These are phyloP conservation scores for Sphinx pinastri DNA, from an alignment of 2,888 invertebrate species.

Conservation along the genomic window DNA sequence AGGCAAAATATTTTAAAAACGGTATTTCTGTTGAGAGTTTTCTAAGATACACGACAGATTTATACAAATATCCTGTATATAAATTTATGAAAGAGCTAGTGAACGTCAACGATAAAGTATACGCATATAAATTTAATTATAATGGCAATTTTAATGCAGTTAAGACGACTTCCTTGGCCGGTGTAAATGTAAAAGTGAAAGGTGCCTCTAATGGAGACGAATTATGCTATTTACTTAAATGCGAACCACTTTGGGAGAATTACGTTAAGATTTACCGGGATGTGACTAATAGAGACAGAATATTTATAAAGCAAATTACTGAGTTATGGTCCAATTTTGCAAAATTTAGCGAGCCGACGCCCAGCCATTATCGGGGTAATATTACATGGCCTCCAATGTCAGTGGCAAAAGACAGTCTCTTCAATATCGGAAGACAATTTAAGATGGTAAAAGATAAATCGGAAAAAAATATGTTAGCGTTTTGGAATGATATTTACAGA, in stretches of 20 bases:
- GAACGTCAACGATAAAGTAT: slow-evolving; percentile 51
- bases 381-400: slow-evolving; percentile 63
- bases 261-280: slow-evolving; percentile 58
- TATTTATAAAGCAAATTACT: slow-evolving; percentile 66
- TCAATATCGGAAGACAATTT: slow-evolving; percentile 55
- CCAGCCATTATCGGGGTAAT: slow-evolving; percentile 43
- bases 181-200: slow-evolving; percentile 52
- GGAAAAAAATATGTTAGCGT: slow-evolving; percentile 59
- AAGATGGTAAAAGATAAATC: slow-evolving; percentile 48
- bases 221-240: slow-evolving; percentile 75
- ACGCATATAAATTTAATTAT: slow-evolving; percentile 78
- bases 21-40: slow-evolving; percentile 61
- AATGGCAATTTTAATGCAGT: slow-evolving; percentile 68
- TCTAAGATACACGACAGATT: slow-evolving; percentile 72
- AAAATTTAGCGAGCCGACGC: slow-evolving; percentile 70
- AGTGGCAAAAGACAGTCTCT: slow-evolving; percentile 50
- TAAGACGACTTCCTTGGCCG: slow-evolving; percentile 60
- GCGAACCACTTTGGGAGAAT: slow-evolving; percentile 68
- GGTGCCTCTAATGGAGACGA: slow-evolving; percentile 80
- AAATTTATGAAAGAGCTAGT: slow-evolving; percentile 65
- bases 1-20: slow-evolving; percentile 60
- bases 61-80: slow-evolving; percentile 71
- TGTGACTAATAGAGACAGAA: slow-evolving; percentile 55
- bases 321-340: slow-evolving; percentile 80
- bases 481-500: slow-evolving; percentile 68